These are phyloP conservation scores for Pica pica DNA, from an alignment of 2,113 vertebrate species.

Conservation along the genomic window DNA sequence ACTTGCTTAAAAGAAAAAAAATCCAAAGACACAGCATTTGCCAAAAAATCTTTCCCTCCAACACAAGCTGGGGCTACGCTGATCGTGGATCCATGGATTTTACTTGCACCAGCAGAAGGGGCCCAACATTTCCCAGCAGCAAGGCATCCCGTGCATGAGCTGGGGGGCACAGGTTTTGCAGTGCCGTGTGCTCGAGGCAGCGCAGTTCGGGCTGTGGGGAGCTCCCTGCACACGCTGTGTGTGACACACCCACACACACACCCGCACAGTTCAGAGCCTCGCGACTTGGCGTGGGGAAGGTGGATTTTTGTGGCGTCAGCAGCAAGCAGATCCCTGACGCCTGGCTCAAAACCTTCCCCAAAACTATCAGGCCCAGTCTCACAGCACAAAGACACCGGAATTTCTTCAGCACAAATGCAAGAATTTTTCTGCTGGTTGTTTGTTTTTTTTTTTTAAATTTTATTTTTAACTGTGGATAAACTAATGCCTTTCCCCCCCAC, in stretches of 20 bases:
- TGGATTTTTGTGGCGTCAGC: neutral
- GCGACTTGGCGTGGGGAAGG: accelerated
- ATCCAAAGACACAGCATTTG: neutral
- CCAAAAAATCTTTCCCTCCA: neutral
- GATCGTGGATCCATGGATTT: neutral
- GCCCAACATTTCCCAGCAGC: neutral
- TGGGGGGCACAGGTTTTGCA: neutral
- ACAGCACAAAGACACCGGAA: neutral
- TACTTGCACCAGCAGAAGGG: neutral
- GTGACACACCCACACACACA: neutral
- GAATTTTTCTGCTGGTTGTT: neutral
- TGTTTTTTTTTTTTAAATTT: neutral
- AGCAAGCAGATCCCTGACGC: neutral
- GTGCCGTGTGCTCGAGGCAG: neutral
- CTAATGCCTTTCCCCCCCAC: neutral
- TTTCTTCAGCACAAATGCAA: neutral
- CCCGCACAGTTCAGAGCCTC: neutral
- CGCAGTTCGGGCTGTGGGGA: neutral
- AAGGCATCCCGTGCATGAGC: accelerated
- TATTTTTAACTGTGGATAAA: neutral
- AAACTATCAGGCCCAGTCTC: neutral
- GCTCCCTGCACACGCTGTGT: neutral
- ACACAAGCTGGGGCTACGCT: accelerated
- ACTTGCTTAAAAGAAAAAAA: no score
- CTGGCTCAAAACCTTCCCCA: neutral